A percentile compares a stretch with the other conserved stretches of the same genome.
phyloP scores from a whole-genome alignment of 2,888 invertebrate genomes.

The Gari tellinella region DNA sequence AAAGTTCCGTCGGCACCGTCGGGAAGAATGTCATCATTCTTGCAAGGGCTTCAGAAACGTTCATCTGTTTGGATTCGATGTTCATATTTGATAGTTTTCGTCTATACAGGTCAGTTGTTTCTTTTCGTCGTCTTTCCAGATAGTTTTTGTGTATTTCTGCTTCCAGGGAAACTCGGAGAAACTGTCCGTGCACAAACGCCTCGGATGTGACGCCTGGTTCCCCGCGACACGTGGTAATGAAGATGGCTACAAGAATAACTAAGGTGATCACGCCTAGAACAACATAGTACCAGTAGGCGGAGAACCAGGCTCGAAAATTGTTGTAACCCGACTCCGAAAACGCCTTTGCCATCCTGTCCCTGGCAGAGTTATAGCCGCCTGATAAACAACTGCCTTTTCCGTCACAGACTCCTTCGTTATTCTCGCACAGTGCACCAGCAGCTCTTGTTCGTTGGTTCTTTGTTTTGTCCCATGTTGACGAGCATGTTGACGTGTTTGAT shows the following conservation, averaged over 20 bases:
- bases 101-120: slow-evolving; percentile 38
- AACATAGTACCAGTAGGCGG: slow-evolving; percentile 66
- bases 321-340: slow-evolving; percentile 47
- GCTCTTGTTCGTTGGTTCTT: slow-evolving; percentile 11
- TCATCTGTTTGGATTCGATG: slow-evolving; percentile 14
- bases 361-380: slow-evolving; percentile 39
- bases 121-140: slow-evolving; percentile 39
- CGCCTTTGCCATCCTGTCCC: slow-evolving; percentile 47
- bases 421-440: slow-evolving; percentile 62
- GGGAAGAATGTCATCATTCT: slow-evolving; percentile 72
- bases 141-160: slow-evolving; percentile 57
- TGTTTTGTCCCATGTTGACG: slow-evolving; percentile 23
- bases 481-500: slow-evolving; percentile 37
- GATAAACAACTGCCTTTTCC: slow-evolving; percentile 47
- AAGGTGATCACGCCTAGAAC: slow-evolving; percentile 37
- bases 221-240: slow-evolving; percentile 57
- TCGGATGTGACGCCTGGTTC: slow-evolving; percentile 51
- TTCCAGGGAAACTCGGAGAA: slow-evolving; percentile 55
- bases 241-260: slow-evolving; percentile 39
- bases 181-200: slow-evolving; percentile 67
- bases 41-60: slow-evolving; percentile 61
- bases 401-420: slow-evolving; percentile 59
- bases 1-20: slow-evolving; percentile 46
- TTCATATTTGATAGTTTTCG: slow-evolving; percentile 34
- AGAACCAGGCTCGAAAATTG: slow-evolving; percentile 57